Evolutionary conservation across 2,888 invertebrate genomes (phyloP).

Genomic region (Apoda limacodes): DNA sequence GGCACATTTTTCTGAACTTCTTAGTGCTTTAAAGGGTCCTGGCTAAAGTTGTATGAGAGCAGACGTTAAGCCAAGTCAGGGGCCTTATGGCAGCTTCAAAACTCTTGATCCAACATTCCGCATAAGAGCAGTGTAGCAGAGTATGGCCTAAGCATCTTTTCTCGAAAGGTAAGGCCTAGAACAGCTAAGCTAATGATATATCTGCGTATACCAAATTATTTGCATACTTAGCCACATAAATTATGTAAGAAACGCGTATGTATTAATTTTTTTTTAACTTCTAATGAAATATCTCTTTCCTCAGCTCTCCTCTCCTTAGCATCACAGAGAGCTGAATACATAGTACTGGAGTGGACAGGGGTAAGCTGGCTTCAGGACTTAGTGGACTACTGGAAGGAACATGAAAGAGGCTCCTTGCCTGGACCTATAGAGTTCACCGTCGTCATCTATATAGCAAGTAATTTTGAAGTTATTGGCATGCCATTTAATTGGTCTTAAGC

Average conservation of each 20-base stretch:
- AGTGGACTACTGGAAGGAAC: conserved; percentile 80
- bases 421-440: conserved; percentile 87
- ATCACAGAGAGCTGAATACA: conserved; percentile 90
- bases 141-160: too few relatives aligned
- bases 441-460: conserved; percentile 89
- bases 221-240: not conserved
- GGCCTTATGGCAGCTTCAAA: too few relatives aligned
- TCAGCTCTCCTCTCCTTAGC: conserved; percentile 92
- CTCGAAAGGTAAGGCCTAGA: too few relatives aligned
- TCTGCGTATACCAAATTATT: not conserved
- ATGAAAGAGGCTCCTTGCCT: conserved; percentile 82
- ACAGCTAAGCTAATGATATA: too few relatives aligned
- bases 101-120: too few relatives aligned
- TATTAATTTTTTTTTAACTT: not conserved
- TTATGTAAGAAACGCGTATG: too few relatives aligned
- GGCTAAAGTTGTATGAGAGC: too few relatives aligned
- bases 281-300: conserved; percentile 16
- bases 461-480: conserved; percentile 55
- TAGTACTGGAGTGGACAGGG: conserved; percentile 83
- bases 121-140: too few relatives aligned
- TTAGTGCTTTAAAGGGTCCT: too few relatives aligned
- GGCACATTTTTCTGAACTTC: too few relatives aligned
- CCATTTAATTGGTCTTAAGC: too few relatives aligned
- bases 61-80: too few relatives aligned
- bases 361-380: conserved; percentile 81